Base-by-base conservation (phyloP, 2,797 vertebrate genomes). In the Acanthis flammea region DNA sequence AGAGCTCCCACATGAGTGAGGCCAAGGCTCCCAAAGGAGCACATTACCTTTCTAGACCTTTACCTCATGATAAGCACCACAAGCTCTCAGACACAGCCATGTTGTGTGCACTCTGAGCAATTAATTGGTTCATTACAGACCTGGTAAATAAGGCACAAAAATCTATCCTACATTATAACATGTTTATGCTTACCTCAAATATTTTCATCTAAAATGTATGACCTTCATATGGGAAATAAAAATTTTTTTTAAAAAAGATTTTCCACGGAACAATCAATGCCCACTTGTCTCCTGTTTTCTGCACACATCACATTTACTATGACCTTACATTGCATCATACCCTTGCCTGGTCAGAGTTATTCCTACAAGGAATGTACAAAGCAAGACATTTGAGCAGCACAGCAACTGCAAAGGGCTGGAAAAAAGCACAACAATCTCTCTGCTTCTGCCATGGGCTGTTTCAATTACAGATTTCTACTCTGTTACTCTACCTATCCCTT, bases 201-300 rank as follows among this genome's bases (percentile, higher is more conserved):
- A 57, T 33, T 67, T 66, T 84, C 0, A 55, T 27, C 19, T 51
- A 71, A 80, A 85, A 82, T 10, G 9, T n/a, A 57, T 14, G 31
- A 61, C 21, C 9, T 57, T 74, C 19, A 14, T 3, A 44, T 2
- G 5, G n/a, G 22, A 62, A 77, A 57, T 21, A 12, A 71, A 70
- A 72, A 27, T 23, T 4, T 2, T 5, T 19, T 35, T 39, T 3
- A 3, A 8, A 31, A 21, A 10, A 35, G 0, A 7, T 19, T 15
- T 55, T 57, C 27, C 23, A 28, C 13, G 28, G 33, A 67, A 25
- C 9, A 67, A 62, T 47, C 68, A 50, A 33, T 15, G 28, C 55
- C 10, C 61, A 35, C 28, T 72, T 54, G 37, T 37, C 24, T 82
- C 16, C 44, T 23, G 17, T 31, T 65, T 31, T 78, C 48, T 45